Evolutionary conservation across 2,797 vertebrate species (phyloP).

Genomic region (Sebastes glaucus): DNA sequence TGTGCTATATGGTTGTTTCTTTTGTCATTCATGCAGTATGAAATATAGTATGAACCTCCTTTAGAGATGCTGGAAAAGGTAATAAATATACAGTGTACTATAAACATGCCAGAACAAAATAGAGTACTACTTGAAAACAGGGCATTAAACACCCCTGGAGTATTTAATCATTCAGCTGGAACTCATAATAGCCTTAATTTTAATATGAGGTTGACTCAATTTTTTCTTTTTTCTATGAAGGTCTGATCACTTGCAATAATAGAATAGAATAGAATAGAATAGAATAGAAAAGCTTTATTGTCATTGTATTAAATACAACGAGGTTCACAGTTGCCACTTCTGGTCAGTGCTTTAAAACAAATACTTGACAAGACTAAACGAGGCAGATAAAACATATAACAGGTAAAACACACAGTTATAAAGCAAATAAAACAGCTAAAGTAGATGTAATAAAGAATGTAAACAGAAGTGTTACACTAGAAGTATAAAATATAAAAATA

Average conservation of each 20-base stretch:
- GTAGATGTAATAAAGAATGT: too few species aligned
- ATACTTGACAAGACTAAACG: too few species aligned
- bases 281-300: too few species aligned
- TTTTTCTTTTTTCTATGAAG: not conserved
- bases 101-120: conserved; percentile 13
- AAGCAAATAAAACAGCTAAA: too few species aligned
- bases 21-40: not conserved
- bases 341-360: too few species aligned
- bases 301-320: too few species aligned
- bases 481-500: too few species aligned
- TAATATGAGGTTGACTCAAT: too few species aligned
- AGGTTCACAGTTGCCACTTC: too few species aligned
- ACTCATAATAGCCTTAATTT: conserved; percentile 14
- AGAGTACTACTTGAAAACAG: conserved; percentile 11
- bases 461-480: too few species aligned
- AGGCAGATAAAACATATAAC: too few species aligned
- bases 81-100: conserved; percentile 13
- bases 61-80: not conserved
- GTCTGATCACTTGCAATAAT: not conserved
- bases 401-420: too few species aligned
- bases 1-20: not conserved
- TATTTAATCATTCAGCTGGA: conserved; percentile 15
- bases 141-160: not conserved
- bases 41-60: not conserved
- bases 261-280: not conserved